Conservation (phyloP, 1,140 invertebrate genomes). For the Colletes gigas region DNA sequence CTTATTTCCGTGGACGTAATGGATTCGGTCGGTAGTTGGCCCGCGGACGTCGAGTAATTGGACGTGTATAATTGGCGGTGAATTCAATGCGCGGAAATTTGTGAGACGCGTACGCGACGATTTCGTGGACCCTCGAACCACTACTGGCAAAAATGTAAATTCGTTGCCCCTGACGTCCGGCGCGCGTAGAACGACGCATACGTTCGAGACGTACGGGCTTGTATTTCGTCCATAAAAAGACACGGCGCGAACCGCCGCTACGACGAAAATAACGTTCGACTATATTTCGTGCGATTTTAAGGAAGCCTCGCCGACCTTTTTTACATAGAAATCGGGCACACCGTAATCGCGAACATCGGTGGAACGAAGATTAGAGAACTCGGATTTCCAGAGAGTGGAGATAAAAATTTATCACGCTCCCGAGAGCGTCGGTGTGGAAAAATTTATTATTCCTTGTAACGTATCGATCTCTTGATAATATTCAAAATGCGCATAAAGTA, state of each 20-base stretch:
- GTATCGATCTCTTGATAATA: too few relatives aligned
- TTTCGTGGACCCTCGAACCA: neutral
- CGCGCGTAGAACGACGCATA: neutral
- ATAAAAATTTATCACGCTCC: too few relatives aligned
- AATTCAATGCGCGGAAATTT: neutral
- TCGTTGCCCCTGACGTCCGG: neutral
- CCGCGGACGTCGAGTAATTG: constrained; percentile 25
- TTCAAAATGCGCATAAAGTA: too few relatives aligned
- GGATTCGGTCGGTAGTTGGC: constrained; percentile 28
- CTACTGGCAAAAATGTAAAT: constrained; percentile 26
- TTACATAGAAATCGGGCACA: neutral
- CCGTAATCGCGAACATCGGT: neutral
- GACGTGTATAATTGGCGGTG: constrained; percentile 39
- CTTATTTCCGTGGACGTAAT: constrained; percentile 21
- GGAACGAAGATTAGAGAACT: too few relatives aligned
- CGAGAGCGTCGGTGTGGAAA: neutral
- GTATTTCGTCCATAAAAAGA: neutral
- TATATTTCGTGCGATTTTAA: neutral
- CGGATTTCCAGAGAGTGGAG: too few relatives aligned
- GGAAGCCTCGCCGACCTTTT: neutral
- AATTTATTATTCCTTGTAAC: too few relatives aligned
- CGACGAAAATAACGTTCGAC: neutral
- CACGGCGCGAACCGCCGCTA: neutral
- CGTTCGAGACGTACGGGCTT: neutral
- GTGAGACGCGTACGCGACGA: neutral